A percentile compares a stretch with the other conserved stretches of the same genome.
Conservation (phyloP, 2,797 vertebrate species). For the Tokudaia tokunoshimensis region DNA sequence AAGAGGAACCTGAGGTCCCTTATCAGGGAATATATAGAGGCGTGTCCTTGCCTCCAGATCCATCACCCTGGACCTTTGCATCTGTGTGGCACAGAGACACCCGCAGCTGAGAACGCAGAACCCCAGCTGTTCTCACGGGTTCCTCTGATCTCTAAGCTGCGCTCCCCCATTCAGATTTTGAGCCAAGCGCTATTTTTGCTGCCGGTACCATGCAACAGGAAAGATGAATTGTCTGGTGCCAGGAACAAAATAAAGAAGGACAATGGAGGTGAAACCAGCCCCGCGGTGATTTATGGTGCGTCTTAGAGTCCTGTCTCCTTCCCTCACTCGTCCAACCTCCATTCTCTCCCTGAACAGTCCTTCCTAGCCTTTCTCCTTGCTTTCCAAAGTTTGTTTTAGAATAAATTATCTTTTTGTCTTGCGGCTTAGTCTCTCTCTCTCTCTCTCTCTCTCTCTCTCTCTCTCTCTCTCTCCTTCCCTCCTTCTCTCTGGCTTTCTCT, state of each 20-base stretch:
- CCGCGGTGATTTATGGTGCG: constrained; percentile 47
- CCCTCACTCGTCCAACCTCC: background rate
- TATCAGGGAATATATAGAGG: rapidly evolving
- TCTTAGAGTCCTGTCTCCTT: background rate
- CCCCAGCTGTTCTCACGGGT: background rate
- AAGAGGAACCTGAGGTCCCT: background rate
- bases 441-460: background rate
- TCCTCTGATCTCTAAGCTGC: background rate
- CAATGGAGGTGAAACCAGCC: constrained; percentile 10
- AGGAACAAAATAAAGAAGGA: constrained; percentile 37
- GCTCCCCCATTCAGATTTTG: constrained; percentile 14
- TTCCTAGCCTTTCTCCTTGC: background rate
- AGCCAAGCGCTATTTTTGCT: constrained; percentile 55
- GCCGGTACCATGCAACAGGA: constrained; percentile 4
- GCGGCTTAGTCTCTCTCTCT: background rate
- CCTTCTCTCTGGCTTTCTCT: background rate
- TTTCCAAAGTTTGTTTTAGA: background rate
- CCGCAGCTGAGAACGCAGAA: background rate
- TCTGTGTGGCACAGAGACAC: background rate
- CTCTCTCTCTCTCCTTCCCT: background rate
- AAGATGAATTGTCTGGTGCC: constrained; percentile 69
- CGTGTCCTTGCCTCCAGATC: rapidly evolving
- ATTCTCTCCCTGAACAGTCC: background rate
- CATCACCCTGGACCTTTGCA: background rate
- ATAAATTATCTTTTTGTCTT: background rate